A percentile compares a stretch with the other conserved stretches of the same genome.
Conservation (phyloP, 2,797 vertebrate genomes). For the Etheostoma nigrum region DNA sequence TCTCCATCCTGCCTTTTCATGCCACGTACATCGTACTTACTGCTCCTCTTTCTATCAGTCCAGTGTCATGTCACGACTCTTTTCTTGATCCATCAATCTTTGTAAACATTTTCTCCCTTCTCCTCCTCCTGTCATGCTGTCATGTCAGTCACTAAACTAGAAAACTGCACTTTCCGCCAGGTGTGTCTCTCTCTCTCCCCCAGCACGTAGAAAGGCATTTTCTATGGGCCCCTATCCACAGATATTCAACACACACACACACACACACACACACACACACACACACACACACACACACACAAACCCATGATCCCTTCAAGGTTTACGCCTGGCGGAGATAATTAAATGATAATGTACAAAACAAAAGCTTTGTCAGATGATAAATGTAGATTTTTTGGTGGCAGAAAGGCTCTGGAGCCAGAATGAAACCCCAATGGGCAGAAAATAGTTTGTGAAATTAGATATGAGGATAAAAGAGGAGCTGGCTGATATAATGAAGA, state of each 20-base stretch:
- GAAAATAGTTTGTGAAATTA: conserved; percentile 26
- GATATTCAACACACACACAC: no score
- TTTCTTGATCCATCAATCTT: conserved; percentile 16
- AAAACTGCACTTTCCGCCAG: no score
- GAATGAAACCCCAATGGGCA: conserved; percentile 22
- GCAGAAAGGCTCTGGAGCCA: conserved; percentile 1
- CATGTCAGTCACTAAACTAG: conserved; percentile 46
- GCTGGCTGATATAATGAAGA: conserved; percentile 11
- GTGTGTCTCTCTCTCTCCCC: no score
- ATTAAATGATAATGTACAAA: conserved; percentile 30
- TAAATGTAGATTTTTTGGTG: conserved; percentile 6
- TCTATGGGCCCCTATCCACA: no score
- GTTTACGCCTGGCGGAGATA: no score
- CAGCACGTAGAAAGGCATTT: no score
- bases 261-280: no score
- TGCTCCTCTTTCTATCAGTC: conserved; percentile 6
- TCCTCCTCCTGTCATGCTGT: conserved; percentile 23
- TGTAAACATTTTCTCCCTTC: conserved; percentile 18
- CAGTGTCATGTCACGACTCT: conserved; percentile 16
- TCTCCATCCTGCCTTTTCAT: neutral
- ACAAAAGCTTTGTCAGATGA: conserved; percentile 34
- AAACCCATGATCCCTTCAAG: no score
- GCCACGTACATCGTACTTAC: no score
- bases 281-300: no score
- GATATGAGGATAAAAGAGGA: conserved; percentile 16